Evolutionary conservation across 2,888 invertebrate species (phyloP).

Genomic region (Cremastinae sp.): DNA sequence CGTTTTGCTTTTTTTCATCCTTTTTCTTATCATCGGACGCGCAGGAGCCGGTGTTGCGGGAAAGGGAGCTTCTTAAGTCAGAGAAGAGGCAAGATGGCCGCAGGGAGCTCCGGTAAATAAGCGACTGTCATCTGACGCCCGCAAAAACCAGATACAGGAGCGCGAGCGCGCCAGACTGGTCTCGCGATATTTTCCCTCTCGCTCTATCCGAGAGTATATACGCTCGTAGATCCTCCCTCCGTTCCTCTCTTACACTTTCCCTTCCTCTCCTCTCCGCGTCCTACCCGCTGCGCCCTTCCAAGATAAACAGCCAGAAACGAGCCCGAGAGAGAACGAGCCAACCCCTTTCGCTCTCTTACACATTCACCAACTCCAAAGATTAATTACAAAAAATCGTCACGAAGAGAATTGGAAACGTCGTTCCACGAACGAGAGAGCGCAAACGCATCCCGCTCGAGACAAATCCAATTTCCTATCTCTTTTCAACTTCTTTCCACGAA

Average conservation of each 20-base stretch:
- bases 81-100: slow-evolving; percentile 78
- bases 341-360: slow-evolving; percentile 55
- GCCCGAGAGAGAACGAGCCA: slow-evolving; percentile 54
- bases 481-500: slow-evolving; percentile 4
- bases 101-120: slow-evolving; percentile 77
- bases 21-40: slow-evolving; percentile 63
- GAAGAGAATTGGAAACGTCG: slow-evolving; percentile 77
- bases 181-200: slow-evolving; percentile 63
- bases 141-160: slow-evolving; percentile 78
- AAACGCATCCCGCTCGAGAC: slow-evolving; percentile 41
- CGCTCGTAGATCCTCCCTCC: slow-evolving; percentile 35
- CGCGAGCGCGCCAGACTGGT: slow-evolving; percentile 71
- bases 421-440: slow-evolving; percentile 71
- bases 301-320: slow-evolving; percentile 55
- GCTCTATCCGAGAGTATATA: slow-evolving; percentile 28
- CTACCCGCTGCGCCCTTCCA: slow-evolving; percentile 46
- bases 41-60: slow-evolving; percentile 63
- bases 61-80: slow-evolving; percentile 74
- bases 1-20: slow-evolving; percentile 50
- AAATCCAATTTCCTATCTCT: slow-evolving; percentile 12
- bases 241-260: slow-evolving; percentile 12
- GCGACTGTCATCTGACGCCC: slow-evolving; percentile 79
- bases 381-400: slow-evolving; percentile 78
- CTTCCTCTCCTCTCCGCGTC: slow-evolving; percentile 5
- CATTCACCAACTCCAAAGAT: slow-evolving; percentile 72